Evolutionary conservation across 2,888 invertebrate species (phyloP).

Genomic region (Stenolophus ochropezus): DNA sequence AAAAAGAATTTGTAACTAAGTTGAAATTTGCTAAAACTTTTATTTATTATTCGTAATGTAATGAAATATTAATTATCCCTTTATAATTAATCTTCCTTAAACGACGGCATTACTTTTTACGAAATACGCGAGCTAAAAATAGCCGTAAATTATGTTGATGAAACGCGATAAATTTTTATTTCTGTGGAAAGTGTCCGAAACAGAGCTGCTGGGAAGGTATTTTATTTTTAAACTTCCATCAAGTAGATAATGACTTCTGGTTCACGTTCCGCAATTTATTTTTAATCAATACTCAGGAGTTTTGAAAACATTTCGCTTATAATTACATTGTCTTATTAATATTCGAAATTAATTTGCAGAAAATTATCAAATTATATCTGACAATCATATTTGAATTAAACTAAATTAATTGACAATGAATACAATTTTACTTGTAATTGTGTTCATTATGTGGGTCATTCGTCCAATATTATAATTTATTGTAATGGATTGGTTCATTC

Average conservation of each 20-base stretch:
- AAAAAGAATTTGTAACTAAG: no score
- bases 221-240: background rate
- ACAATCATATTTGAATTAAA: background rate
- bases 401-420: background rate
- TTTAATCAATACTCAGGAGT: background rate
- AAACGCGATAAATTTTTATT: background rate
- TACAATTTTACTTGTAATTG: background rate
- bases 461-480: no score
- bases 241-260: background rate
- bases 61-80: no score
- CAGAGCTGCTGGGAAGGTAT: background rate
- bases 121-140: background rate
- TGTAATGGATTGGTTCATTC: no score
- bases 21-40: no score
- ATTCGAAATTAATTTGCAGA: background rate
- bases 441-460: no score
- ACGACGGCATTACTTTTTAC: background rate
- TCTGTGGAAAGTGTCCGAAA: background rate
- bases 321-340: background rate
- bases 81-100: background rate
- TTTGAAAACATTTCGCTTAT: background rate
- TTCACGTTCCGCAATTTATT: background rate
- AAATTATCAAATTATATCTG: background rate
- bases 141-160: background rate
- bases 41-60: no score